phyloP scores from a whole-genome alignment of 2,888 invertebrate genomes.

The Drosophila ustulata region DNA sequence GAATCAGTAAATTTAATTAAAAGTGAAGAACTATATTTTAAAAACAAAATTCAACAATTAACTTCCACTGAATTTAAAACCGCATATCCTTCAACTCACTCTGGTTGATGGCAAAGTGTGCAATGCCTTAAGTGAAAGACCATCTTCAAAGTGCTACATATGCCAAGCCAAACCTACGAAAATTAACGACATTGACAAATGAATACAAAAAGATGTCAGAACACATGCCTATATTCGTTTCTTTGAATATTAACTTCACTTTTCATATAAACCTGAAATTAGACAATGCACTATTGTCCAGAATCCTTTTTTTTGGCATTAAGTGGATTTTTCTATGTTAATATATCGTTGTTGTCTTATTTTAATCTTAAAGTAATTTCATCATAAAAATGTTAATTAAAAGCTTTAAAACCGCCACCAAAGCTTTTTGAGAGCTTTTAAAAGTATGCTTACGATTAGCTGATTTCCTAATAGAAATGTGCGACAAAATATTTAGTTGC shows the following conservation, averaged over 20 bases:
- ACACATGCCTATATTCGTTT: conserved; percentile 43
- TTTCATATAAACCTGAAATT: neutral
- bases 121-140: conserved; percentile 45
- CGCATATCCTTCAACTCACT: conserved; percentile 37
- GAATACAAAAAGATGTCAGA: conserved; percentile 32
- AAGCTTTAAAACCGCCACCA: too few species aligned
- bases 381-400: too few species aligned
- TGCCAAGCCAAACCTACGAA: conserved; percentile 40
- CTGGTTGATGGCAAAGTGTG: conserved; percentile 54
- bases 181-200: conserved; percentile 38
- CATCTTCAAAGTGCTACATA: conserved; percentile 43
- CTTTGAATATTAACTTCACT: conserved; percentile 36
- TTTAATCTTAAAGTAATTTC: too few species aligned
- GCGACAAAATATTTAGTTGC: too few species aligned
- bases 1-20: conserved; percentile 25
- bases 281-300: too few species aligned
- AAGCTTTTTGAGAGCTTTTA: too few species aligned
- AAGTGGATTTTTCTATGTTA: too few species aligned
- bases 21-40: conserved; percentile 31
- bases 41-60: conserved; percentile 37
- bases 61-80: conserved; percentile 30
- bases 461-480: too few species aligned
- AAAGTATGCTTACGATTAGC: too few species aligned
- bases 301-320: too few species aligned
- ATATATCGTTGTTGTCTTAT: too few species aligned